Evolutionary conservation across 1,140 invertebrate species (phyloP).

Genomic region (Drosophila hydei): DNA sequence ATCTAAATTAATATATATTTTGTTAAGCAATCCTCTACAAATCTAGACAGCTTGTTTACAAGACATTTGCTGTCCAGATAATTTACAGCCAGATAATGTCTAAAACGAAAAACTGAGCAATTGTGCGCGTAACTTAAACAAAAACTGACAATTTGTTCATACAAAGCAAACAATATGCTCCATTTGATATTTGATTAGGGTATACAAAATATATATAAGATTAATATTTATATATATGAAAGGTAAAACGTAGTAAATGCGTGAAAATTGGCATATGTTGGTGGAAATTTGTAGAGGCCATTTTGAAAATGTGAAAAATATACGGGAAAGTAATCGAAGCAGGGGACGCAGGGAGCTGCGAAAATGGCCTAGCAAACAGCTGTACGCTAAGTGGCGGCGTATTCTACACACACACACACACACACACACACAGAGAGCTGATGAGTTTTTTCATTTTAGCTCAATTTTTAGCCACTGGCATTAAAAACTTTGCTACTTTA

Average conservation of each 20-base stretch:
- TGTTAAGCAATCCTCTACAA: too few species aligned
- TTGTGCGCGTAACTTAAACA: conserved; percentile 1
- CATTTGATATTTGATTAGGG: conserved; percentile 4
- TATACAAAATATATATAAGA: conserved; percentile 29
- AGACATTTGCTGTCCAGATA: neutral
- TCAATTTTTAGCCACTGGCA: conserved; percentile 54
- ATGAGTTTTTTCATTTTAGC: conserved; percentile 29
- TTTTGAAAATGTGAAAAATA: conserved; percentile 23
- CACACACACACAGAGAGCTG: conserved; percentile 12
- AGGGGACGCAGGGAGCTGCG: neutral
- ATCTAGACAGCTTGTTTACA: neutral
- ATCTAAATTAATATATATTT: too few species aligned
- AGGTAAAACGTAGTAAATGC: conserved; percentile 30
- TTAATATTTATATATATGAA: conserved; percentile 8
- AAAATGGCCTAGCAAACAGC: conserved; percentile 42
- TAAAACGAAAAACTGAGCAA: conserved; percentile 4
- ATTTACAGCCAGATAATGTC: conserved; percentile 22
- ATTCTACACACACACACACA: conserved; percentile 15
- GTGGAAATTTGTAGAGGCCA: conserved; percentile 58
- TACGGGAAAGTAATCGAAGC: neutral
- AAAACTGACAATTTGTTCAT: conserved; percentile 12
- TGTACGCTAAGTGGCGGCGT: conserved; percentile 59
- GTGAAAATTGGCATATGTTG: conserved; percentile 81
- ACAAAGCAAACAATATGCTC: conserved; percentile 12
- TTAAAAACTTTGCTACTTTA: conserved; percentile 66